These are phyloP conservation scores for Abrostola triplasia DNA, from an alignment of 2,888 invertebrate species.

Conservation along the genomic window DNA sequence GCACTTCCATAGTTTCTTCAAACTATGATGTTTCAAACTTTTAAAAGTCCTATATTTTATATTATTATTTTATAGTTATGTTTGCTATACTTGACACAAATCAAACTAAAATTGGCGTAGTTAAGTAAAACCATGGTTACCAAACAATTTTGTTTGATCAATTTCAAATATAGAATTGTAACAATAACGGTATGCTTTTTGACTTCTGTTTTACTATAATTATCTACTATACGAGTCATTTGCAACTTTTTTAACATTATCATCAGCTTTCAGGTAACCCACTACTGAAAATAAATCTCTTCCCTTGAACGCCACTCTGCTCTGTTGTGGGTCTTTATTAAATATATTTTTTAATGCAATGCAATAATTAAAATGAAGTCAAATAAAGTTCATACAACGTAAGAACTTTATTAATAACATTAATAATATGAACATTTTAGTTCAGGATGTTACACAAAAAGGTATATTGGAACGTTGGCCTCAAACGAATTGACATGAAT, in stretches of 20 bases:
- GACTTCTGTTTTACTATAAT: background rate
- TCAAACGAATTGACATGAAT: background rate
- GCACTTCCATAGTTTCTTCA: constrained; percentile 58
- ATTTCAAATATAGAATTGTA: constrained; percentile 49
- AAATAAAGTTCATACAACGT: too few relatives aligned
- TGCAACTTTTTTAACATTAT: too few relatives aligned
- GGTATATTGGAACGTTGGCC: background rate
- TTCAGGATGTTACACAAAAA: too few relatives aligned
- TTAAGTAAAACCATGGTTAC: constrained; percentile 44
- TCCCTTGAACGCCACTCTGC: too few relatives aligned
- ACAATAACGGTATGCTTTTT: background rate
- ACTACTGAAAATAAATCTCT: too few relatives aligned
- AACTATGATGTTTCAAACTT: background rate
- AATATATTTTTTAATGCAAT: too few relatives aligned
- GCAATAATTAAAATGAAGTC: too few relatives aligned
- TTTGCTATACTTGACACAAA: constrained; percentile 38
- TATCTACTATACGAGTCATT: too few relatives aligned
- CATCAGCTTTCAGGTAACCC: too few relatives aligned
- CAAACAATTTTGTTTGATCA: constrained; percentile 47
- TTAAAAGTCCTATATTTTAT: constrained; percentile 3
- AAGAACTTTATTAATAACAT: too few relatives aligned
- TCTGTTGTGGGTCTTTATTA: too few relatives aligned
- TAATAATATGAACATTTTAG: too few relatives aligned
- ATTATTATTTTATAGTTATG: background rate
- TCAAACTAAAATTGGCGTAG: constrained; percentile 43